These are phyloP conservation scores for Drosophila obscura DNA, from an alignment of 1,140 invertebrate genomes.

Conservation along the genomic window DNA sequence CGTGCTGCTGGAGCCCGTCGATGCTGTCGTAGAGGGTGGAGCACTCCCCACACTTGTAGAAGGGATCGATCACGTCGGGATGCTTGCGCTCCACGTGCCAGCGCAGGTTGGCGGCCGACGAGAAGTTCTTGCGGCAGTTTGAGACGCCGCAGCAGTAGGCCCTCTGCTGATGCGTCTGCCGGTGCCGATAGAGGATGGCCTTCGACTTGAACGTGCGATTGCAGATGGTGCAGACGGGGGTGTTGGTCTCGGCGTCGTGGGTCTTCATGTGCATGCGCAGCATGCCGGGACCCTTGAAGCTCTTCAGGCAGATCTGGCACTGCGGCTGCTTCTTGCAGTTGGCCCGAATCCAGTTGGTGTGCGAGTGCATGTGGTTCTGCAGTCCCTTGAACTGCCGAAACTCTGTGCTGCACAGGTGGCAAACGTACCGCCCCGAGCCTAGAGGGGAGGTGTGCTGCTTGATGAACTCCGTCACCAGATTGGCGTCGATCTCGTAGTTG, in stretches of 20 bases:
- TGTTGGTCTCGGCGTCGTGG: slow-evolving; percentile 85
- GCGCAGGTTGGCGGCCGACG: slow-evolving; percentile 67
- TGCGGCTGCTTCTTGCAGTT: slow-evolving; percentile 87
- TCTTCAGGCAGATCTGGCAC: slow-evolving; percentile 86
- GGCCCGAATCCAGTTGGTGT: slow-evolving; percentile 86
- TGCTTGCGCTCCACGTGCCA: slow-evolving; percentile 79
- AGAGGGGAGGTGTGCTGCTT: slow-evolving; percentile 72
- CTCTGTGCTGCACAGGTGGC: slow-evolving; percentile 86
- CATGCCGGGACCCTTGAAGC: slow-evolving; percentile 86
- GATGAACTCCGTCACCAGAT: slow-evolving; percentile 80
- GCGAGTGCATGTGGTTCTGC: slow-evolving; percentile 86
- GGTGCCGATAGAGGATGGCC: slow-evolving; percentile 85
- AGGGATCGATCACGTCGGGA: slow-evolving; percentile 58
- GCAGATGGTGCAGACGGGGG: slow-evolving; percentile 86
- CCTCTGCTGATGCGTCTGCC: slow-evolving; percentile 85
- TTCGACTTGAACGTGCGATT: slow-evolving; percentile 86
- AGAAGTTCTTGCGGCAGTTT: slow-evolving; percentile 81
- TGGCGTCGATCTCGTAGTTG: slow-evolving; percentile 76
- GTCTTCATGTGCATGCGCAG: slow-evolving; percentile 87
- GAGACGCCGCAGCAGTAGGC: slow-evolving; percentile 76
- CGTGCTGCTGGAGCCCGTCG: slow-evolving; percentile 69
- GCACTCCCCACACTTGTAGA: slow-evolving; percentile 78
- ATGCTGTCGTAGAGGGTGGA: slow-evolving; percentile 62
- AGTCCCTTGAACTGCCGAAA: slow-evolving; percentile 86
- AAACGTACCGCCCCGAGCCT: slow-evolving; percentile 85